phyloP scores from a whole-genome alignment of 2,888 invertebrate genomes.

The Fissipunctia ypsillon region DNA sequence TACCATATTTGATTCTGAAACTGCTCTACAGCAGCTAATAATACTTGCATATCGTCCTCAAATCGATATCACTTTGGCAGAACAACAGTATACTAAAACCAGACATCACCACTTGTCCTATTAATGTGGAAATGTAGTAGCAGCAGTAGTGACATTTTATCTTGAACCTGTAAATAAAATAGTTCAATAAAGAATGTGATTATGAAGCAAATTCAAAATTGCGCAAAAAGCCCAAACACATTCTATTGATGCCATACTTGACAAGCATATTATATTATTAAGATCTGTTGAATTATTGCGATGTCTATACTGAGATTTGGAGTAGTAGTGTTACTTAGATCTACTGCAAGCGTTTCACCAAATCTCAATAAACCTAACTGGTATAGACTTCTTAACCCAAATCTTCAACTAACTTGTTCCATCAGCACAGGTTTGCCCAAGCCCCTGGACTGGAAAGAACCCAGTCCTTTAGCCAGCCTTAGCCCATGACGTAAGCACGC shows the following conservation, averaged over 20 bases:
- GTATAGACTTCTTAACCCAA: neutral
- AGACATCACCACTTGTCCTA: slow-evolving; percentile 61
- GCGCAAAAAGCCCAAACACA: no score
- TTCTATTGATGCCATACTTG: no score
- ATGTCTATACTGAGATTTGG: neutral
- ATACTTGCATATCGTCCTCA: slow-evolving; percentile 68
- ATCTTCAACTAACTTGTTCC: slow-evolving; percentile 65
- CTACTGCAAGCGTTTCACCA: neutral
- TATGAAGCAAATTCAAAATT: no score
- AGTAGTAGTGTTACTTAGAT: neutral
- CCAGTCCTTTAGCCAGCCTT: slow-evolving; percentile 72
- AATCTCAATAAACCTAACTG: neutral
- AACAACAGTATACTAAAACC: slow-evolving; percentile 59
- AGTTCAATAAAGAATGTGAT: no score
- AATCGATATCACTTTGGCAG: slow-evolving; percentile 50
- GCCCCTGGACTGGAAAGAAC: slow-evolving; percentile 75
- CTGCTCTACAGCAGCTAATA: neutral
- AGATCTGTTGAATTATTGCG: neutral
- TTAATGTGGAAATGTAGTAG: slow-evolving; percentile 61
- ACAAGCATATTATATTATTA: no score
- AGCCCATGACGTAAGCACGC: slow-evolving; percentile 69
- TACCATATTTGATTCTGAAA: neutral
- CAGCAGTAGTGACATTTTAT: slow-evolving; percentile 65
- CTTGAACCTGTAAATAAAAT: slow-evolving; percentile 47
- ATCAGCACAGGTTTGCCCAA: slow-evolving; percentile 56